These are phyloP conservation scores for Loxodonta africana DNA, from an alignment of 2,113 vertebrate genomes.

Conservation along the genomic window DNA sequence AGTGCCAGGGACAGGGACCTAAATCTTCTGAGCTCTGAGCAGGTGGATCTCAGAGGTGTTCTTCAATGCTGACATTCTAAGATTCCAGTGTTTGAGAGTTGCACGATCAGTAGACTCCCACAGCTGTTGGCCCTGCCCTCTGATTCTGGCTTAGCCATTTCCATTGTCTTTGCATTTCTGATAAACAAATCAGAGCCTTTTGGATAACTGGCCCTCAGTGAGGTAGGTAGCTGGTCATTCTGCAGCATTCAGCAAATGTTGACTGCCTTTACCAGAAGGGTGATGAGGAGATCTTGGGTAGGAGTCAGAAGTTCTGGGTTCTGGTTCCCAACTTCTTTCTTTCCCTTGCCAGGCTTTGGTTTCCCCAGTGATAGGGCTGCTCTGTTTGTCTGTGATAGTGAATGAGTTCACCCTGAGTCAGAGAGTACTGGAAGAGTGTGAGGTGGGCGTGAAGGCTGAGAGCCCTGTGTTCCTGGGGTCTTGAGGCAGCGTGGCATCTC, in stretches of 20 bases:
- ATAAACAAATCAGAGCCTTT: not conserved
- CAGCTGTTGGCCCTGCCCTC: not conserved
- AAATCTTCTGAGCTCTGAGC: not conserved
- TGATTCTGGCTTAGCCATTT: not conserved
- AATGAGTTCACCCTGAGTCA: not conserved
- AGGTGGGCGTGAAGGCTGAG: not conserved
- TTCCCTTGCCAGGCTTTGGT: not conserved
- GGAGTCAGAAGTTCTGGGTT: not conserved
- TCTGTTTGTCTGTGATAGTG: not conserved
- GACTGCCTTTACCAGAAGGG: not conserved
- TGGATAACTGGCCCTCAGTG: not conserved
- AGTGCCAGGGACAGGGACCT: not conserved
- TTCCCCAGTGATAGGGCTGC: not conserved
- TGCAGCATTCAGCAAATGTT: slow-evolving; percentile 40
- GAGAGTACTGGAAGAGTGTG: not conserved
- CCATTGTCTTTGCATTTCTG: not conserved
- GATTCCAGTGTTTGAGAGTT: not conserved
- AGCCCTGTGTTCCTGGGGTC: slow-evolving; percentile 11
- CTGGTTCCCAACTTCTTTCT: not conserved
- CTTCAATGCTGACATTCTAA: not conserved
- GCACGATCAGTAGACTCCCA: not conserved
- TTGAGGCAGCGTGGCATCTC: not conserved
- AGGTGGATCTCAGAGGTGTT: not conserved
- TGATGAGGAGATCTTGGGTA: not conserved
- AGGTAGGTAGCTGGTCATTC: not conserved